These are phyloP conservation scores for Malacoctenus gilli DNA, from an alignment of 2,797 vertebrate genomes.

Conservation along the genomic window DNA sequence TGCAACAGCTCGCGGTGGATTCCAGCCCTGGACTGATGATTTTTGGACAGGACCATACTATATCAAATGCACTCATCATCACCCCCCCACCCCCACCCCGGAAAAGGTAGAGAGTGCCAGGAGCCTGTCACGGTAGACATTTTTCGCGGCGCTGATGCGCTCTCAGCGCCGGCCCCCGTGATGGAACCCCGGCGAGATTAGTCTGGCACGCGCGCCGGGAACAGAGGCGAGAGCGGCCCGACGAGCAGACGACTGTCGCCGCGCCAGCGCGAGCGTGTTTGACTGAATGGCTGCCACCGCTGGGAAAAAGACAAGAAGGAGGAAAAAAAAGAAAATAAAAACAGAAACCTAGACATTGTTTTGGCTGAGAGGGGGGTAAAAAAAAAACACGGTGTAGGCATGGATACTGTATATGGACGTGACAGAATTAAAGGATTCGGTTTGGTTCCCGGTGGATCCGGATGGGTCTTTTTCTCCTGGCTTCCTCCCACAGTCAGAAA, in stretches of 20 bases:
- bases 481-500: too few species aligned
- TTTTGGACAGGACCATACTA: constrained; percentile 52
- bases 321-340: too few species aligned
- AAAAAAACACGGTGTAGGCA: constrained; percentile 21
- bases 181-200: constrained; percentile 68
- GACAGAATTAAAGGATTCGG: too few species aligned
- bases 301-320: constrained; percentile 29
- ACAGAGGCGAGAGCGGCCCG: constrained; percentile 41
- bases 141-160: constrained; percentile 62
- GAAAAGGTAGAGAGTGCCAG: constrained; percentile 62
- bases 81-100: too few species aligned
- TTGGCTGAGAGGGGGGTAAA: constrained; percentile 43
- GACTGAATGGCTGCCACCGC: constrained; percentile 64
- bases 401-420: background rate
- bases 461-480: too few species aligned
- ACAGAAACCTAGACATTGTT: constrained; percentile 63
- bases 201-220: constrained; percentile 58
- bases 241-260: constrained; percentile 62
- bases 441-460: too few species aligned
- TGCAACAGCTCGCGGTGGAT: constrained; percentile 27
- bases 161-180: constrained; percentile 51
- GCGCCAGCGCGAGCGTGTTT: constrained; percentile 67
- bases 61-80: constrained; percentile 70
- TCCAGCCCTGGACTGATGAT: constrained; percentile 49
- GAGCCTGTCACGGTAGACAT: constrained; percentile 64